Evolutionary conservation across 64 coral and sea anemone species (phyloP).

Genomic region (Porites lutea): DNA sequence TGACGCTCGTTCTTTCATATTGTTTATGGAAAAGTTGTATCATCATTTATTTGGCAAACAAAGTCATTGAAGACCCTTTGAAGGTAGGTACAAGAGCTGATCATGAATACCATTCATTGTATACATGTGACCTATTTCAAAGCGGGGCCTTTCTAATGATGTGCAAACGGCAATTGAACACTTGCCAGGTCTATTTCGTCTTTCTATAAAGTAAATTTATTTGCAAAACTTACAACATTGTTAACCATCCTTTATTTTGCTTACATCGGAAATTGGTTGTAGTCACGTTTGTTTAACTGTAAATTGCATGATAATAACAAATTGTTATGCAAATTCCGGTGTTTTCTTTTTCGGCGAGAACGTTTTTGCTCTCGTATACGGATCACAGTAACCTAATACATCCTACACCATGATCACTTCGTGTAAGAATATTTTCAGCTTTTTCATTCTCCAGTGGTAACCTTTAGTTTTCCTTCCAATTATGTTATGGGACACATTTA

Average conservation of each 20-base stretch:
- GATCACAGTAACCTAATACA: no score
- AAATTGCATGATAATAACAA: background rate
- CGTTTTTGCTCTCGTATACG: background rate
- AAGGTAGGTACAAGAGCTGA: background rate
- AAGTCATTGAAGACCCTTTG: background rate
- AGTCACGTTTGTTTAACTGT: background rate
- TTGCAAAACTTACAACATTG: background rate
- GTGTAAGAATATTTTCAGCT: no score
- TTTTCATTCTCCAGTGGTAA: no score
- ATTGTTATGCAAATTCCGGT: background rate
- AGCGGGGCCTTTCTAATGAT: background rate
- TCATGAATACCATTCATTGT: slow-evolving; percentile 17
- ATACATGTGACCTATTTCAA: background rate
- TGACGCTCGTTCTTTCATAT: no score
- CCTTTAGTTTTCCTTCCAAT: no score
- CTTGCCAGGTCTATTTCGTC: no score
- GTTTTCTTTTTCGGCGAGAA: background rate
- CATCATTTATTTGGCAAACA: background rate
- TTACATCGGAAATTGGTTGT: background rate
- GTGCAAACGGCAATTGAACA: background rate
- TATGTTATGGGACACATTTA: no score
- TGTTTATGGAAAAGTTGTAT: background rate
- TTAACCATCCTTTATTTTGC: background rate
- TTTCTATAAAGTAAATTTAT: background rate
- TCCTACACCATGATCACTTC: no score